A percentile compares a stretch with the other conserved stretches of the same genome.
Evolutionary conservation across 2,797 vertebrate species (phyloP).

Genomic region (Hippoglossus hippoglossus): DNA sequence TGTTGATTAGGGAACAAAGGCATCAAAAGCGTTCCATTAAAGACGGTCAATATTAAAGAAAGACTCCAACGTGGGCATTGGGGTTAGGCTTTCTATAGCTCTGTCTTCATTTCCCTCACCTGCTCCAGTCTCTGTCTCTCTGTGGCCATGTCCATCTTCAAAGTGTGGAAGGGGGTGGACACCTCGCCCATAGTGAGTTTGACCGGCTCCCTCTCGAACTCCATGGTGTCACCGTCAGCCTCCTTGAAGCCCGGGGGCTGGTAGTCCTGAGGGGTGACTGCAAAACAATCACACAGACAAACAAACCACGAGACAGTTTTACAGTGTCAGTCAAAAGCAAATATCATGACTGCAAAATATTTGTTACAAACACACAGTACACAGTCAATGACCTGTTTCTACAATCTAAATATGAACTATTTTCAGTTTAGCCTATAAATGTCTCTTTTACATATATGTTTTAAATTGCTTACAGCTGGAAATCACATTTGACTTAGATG

Average conservation of each 20-base stretch:
- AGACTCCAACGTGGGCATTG: not conserved
- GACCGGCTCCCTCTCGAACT: conserved; percentile 89
- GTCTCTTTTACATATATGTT: no score
- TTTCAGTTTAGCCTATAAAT: no score
- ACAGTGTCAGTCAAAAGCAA: not conserved
- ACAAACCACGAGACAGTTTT: not conserved
- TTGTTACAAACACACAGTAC: not conserved
- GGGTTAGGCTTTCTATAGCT: not conserved
- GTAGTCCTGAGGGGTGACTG: conserved; percentile 94
- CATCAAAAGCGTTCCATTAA: not conserved
- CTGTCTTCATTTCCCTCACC: conserved; percentile 57
- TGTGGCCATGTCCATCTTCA: conserved; percentile 92
- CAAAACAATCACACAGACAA: not conserved
- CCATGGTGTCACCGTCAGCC: conserved; percentile 79
- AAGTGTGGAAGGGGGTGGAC: conserved; percentile 89
- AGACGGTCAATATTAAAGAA: not conserved
- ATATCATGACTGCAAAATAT: not conserved
- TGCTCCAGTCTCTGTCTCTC: conserved; percentile 90
- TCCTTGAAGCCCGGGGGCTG: conserved; percentile 96
- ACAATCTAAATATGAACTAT: no score
- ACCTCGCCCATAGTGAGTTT: conserved; percentile 92
- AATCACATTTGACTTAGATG: no score
- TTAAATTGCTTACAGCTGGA: no score
- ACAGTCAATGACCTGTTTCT: not conserved
- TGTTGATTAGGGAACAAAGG: not conserved